A percentile compares a stretch with the other conserved stretches of the same genome.
Evolutionary conservation across 2,113 vertebrate genomes (phyloP).

Genomic region (Pipra filicauda): DNA sequence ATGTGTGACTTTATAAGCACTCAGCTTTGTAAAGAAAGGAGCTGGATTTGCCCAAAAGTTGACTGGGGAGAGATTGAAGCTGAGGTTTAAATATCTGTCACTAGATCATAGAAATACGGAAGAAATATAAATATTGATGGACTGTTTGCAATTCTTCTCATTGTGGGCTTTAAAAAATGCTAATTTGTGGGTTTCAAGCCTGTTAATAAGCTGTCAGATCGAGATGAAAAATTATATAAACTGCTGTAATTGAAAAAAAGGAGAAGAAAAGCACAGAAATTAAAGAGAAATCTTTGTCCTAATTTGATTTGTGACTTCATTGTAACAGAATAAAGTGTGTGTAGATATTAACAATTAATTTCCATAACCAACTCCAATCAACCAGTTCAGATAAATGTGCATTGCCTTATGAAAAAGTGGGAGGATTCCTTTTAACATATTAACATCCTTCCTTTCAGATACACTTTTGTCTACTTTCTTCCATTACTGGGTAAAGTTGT

Average conservation of each 20-base stretch:
- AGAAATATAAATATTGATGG: background rate
- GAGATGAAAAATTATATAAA: slow-evolving; percentile 30
- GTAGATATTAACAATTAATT: slow-evolving; percentile 55
- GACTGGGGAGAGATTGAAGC: background rate
- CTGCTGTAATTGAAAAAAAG: slow-evolving; percentile 34
- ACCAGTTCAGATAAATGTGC: slow-evolving; percentile 16
- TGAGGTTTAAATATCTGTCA: slow-evolving; percentile 18
- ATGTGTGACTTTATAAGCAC: background rate
- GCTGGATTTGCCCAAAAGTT: slow-evolving; percentile 14
- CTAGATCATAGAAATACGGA: background rate
- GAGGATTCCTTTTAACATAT: slow-evolving; percentile 39
- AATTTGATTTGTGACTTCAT: slow-evolving; percentile 57
- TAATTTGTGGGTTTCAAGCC: slow-evolving; percentile 42
- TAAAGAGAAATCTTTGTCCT: slow-evolving; percentile 42
- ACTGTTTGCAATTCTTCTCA: background rate
- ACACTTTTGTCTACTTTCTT: background rate
- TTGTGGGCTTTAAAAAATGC: background rate
- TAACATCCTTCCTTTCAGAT: background rate
- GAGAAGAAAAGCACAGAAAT: slow-evolving; percentile 30
- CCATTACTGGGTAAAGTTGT: background rate
- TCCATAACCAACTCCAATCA: slow-evolving; percentile 36
- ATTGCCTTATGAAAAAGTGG: slow-evolving; percentile 1
- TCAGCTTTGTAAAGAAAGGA: background rate
- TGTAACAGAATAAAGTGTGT: slow-evolving; percentile 41
- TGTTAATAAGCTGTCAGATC: slow-evolving; percentile 39